Percentiles rank a stretch among this genome's conserved stretches.
Evolutionary conservation across 2,888 invertebrate species (phyloP).

Genomic region (Microplitis manilae): DNA sequence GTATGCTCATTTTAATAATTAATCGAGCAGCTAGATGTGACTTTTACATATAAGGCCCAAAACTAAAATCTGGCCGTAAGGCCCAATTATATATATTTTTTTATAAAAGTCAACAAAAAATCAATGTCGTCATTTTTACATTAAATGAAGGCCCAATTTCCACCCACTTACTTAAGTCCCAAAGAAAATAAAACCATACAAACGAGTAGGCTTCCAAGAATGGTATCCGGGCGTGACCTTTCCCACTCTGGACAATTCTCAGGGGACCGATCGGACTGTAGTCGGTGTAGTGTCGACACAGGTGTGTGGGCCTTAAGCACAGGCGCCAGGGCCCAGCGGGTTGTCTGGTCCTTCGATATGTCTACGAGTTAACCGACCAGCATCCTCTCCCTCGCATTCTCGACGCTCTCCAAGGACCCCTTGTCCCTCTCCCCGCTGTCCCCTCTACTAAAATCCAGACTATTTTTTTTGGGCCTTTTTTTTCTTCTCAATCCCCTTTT

Average conservation of each 20-base stretch:
- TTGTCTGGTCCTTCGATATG: slow-evolving; percentile 49
- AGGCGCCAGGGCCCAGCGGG: slow-evolving; percentile 62
- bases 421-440: too few species aligned
- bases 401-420: slow-evolving; percentile 13
- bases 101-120: too few species aligned
- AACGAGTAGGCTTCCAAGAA: not conserved
- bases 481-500: not conserved
- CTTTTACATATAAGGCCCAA: too few species aligned
- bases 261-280: slow-evolving; percentile 21
- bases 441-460: slow-evolving; percentile 10
- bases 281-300: slow-evolving; percentile 51
- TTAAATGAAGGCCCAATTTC: too few species aligned
- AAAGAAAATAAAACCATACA: too few species aligned
- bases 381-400: not conserved
- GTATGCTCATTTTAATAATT: not conserved
- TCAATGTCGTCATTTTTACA: too few species aligned
- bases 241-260: slow-evolving; percentile 32
- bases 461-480: not conserved
- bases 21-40: too few species aligned
- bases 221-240: slow-evolving; percentile 34
- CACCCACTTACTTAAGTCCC: too few species aligned
- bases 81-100: too few species aligned
- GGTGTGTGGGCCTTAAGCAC: slow-evolving; percentile 53
- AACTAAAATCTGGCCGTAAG: too few species aligned
- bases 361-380: slow-evolving; percentile 30